Conservation (phyloP, 1,140 invertebrate genomes). For the Stenopsyche tienmushanensis region DNA sequence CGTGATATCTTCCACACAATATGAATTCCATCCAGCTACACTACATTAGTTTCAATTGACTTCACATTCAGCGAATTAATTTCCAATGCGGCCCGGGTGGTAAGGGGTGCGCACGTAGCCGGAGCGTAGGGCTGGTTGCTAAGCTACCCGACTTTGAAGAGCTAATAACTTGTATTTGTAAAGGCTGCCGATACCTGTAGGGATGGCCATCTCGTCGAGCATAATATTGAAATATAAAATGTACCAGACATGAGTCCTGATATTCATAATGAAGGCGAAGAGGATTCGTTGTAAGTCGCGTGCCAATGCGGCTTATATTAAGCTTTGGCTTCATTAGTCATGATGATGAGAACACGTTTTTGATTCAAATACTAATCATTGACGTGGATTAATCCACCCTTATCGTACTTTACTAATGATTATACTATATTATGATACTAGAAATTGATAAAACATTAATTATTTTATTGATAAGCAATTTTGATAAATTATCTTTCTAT, state of each 20-base stretch:
- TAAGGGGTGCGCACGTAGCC: neutral
- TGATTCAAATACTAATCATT: too few relatives aligned
- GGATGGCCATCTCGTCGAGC: neutral
- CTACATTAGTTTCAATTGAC: constrained; percentile 43
- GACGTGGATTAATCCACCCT: too few relatives aligned
- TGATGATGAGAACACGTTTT: too few relatives aligned
- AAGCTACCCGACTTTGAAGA: constrained; percentile 38
- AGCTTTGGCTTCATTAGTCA: constrained; percentile 22
- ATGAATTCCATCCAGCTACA: constrained; percentile 32
- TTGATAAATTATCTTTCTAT: too few relatives aligned
- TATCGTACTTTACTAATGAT: too few relatives aligned
- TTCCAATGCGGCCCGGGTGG: constrained; percentile 27
- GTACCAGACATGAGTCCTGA: too few relatives aligned
- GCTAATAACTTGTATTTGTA: constrained; percentile 37
- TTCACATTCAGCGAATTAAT: constrained; percentile 42
- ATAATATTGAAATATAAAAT: constrained; percentile 2
- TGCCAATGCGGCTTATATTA: constrained; percentile 16
- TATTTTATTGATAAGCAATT: too few relatives aligned
- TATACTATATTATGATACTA: too few relatives aligned
- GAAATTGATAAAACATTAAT: too few relatives aligned
- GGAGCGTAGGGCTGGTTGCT: constrained; percentile 25
- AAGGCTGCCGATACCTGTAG: constrained; percentile 20
- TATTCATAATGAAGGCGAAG: constrained; percentile 8
- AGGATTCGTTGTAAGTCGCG: constrained; percentile 27
- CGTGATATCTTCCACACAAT: constrained; percentile 23